Evolutionary conservation across 2,888 invertebrate genomes (phyloP).

Genomic region (Sinohyriopsis cumingii): DNA sequence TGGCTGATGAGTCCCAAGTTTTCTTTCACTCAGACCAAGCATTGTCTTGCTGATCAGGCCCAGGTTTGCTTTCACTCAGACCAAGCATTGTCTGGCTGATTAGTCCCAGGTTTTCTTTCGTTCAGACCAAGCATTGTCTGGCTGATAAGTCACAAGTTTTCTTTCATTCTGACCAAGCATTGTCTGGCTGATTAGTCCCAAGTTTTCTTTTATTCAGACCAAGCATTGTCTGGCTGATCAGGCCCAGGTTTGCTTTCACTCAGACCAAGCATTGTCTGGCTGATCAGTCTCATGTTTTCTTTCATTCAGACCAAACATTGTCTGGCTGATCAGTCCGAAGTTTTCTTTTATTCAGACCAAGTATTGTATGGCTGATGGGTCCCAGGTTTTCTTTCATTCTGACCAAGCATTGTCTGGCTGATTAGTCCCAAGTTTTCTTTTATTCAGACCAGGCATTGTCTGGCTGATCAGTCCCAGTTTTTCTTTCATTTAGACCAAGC

Average conservation of each 20-base stretch:
- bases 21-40: no score
- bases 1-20: background rate
- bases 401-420: background rate
- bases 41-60: background rate
- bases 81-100: background rate
- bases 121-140: background rate
- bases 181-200: background rate
- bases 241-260: constrained; percentile 1
- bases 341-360: no score
- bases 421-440: background rate
- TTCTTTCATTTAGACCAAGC: no score
- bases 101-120: constrained; percentile 1
- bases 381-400: constrained; percentile 3
- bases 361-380: background rate
- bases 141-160: background rate
- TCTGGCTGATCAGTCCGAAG: background rate
- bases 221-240: background rate
- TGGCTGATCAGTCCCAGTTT: background rate
- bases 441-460: no score
- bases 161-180: constrained; percentile 4
- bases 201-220: no score
- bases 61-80: constrained; percentile 4
- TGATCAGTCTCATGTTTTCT: background rate
- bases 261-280: background rate
- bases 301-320: background rate